These are phyloP conservation scores for Taxidea taxus DNA, from an alignment of 2,113 vertebrate genomes.

Conservation along the genomic window DNA sequence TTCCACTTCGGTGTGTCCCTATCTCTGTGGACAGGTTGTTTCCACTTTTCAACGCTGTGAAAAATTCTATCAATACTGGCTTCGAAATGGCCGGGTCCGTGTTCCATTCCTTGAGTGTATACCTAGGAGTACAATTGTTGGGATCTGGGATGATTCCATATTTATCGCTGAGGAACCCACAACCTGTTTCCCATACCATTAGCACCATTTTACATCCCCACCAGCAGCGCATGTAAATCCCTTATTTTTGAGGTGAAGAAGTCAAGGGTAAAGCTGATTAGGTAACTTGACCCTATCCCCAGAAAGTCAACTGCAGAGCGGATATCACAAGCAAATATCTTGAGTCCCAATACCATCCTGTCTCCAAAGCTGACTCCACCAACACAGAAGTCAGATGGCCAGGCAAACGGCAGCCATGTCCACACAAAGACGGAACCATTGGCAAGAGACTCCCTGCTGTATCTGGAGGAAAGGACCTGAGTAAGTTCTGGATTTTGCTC, in stretches of 20 bases:
- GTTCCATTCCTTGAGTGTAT: not conserved
- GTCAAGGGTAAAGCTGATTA: not conserved
- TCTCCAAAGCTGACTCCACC: not conserved
- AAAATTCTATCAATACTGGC: not conserved
- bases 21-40: not conserved
- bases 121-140: not conserved
- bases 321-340: not conserved
- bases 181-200: not conserved
- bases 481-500: not conserved
- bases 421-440: not conserved
- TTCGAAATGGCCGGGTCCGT: not conserved
- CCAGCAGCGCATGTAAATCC: not conserved
- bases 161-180: not conserved
- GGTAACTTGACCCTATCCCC: not conserved
- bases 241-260: constrained; percentile 1
- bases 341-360: not conserved
- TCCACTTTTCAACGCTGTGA: not conserved
- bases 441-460: not conserved
- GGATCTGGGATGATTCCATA: not conserved
- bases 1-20: not conserved
- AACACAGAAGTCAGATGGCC: not conserved
- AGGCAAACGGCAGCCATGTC: not conserved
- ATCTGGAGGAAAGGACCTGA: not conserved
- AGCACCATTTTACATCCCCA: not conserved
- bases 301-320: not conserved